These are phyloP conservation scores for Merops nubicus DNA, from an alignment of 2,113 vertebrate species.

Conservation along the genomic window DNA sequence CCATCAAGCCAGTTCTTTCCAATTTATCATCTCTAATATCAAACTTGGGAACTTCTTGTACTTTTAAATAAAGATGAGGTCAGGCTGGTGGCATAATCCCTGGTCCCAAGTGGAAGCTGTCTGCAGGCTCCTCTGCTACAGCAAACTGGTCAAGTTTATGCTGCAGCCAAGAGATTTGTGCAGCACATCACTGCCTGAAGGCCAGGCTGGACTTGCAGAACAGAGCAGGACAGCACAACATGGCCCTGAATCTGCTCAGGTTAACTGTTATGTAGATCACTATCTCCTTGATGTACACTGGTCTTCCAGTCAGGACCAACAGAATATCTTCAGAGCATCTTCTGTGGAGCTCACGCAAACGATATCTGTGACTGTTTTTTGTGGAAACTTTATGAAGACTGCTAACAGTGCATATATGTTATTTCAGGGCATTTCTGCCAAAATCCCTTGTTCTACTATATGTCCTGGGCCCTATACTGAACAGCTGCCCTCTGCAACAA, in stretches of 20 bases:
- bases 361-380: neutral
- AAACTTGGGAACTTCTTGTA: neutral
- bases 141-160: neutral
- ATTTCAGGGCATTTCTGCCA: neutral
- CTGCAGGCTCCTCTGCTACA: neutral
- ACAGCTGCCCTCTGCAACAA: neutral
- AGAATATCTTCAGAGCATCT: neutral
- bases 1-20: too few relatives aligned
- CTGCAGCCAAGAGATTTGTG: neutral
- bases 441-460: neutral
- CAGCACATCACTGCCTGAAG: fast-evolving
- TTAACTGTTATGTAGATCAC: neutral
- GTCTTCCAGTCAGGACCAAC: neutral
- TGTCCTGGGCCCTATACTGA: neutral
- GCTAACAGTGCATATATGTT: neutral
- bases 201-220: neutral
- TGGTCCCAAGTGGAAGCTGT: neutral
- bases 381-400: neutral
- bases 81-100: neutral
- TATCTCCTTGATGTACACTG: neutral
- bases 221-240: neutral
- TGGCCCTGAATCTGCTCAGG: fast-evolving
- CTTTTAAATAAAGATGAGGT: neutral
- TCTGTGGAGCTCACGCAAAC: neutral
- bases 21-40: neutral